Conservation (phyloP, 2,113 vertebrate genomes). For the Haliaeetus leucogaster region DNA sequence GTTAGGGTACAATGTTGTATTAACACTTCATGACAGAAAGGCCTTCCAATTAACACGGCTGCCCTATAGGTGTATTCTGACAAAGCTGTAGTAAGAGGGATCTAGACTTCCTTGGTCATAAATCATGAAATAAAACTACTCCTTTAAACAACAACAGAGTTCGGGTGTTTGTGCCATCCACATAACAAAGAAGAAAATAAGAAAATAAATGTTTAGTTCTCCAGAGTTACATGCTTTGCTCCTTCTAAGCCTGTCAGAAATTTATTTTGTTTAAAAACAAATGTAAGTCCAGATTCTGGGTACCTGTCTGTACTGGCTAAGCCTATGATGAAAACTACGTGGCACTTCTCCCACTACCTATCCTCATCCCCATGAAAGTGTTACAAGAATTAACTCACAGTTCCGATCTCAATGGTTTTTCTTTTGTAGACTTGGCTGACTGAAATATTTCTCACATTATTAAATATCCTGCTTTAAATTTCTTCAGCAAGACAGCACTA, state of each 20-base stretch:
- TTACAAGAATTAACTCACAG: constrained; percentile 8
- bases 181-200: neutral
- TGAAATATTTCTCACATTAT: constrained; percentile 18
- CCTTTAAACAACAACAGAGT: neutral
- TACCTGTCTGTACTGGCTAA: constrained; percentile 5
- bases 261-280: neutral
- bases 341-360: neutral
- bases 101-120: neutral
- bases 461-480: constrained; percentile 13
- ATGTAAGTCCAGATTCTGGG: neutral
- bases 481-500: neutral
- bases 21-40: neutral
- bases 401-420: neutral
- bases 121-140: neutral
- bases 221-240: neutral
- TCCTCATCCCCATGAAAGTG: neutral
- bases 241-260: neutral
- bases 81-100: neutral
- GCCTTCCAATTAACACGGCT: neutral
- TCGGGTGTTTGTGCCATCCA: neutral
- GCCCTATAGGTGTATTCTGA: neutral
- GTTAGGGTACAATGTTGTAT: neutral
- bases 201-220: neutral
- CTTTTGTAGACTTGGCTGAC: neutral
- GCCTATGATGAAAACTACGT: neutral